Evolutionary conservation across 2,888 invertebrate species (phyloP), one percentile per base, ranked within the genome.

Genomic region (Xestobium rufovillosum): DNA sequence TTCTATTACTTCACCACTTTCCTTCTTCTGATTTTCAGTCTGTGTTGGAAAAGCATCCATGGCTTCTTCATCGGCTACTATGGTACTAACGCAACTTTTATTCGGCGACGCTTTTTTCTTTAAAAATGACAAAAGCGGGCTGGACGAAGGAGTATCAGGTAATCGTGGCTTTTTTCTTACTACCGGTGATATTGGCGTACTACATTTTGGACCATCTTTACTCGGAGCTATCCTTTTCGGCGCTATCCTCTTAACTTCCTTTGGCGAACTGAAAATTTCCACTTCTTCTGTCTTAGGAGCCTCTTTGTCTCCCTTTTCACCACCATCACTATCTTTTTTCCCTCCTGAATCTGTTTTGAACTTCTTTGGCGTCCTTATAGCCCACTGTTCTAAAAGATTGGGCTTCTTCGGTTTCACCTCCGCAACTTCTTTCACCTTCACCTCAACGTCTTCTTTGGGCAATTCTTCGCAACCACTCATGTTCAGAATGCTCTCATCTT

Each of bases 311-410:
- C 28, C 12, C 23, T 10, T 27, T 32, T 38, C 19, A 19, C 6
- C 6, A n/a, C 6, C 6, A 39, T 31, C 41, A 2, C 11, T 31
- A 32, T 17, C 8, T 37, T 17, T 16, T 33, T 41, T 38, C 10
- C n/a, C 14, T 30, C 16, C 19, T 14, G 23, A 19, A 17, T 30
- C 31, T n/a, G 17, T 37, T 41, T 40, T 12, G 16, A 26, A 3
- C 9, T 15, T 44, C 45, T 44, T 42, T 19, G 49, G 46, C 3
- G 49, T 48, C 34, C 52, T 59, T 31, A 50, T 48, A 0, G 62
- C 52, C 65, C 65, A 65, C 27, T 61, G 50, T 40, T 59, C 52
- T 11, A 65, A 45, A 34, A 64, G 57, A 47, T 53, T 62, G 3
- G 55, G 48, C 36, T 52, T 53, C 42, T 60, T 61, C 10, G 50